Base-by-base conservation (phyloP, 2,888 invertebrate genomes). In the Amphipyra tragopoginis region DNA sequence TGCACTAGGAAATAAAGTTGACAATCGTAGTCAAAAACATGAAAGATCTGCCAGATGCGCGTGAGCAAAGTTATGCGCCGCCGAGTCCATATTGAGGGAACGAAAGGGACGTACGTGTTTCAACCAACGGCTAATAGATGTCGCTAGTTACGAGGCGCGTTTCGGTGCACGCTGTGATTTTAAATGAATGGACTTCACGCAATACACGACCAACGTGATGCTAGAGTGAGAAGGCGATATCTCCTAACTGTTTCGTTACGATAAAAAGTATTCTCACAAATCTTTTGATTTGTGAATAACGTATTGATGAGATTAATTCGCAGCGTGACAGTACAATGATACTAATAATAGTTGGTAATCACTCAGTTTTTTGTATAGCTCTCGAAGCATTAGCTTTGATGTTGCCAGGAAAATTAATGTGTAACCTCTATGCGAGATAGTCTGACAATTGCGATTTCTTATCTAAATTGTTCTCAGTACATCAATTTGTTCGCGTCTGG, bases 11-110 rank as follows among this genome's bases (percentile, higher is more conserved):
- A 14, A 64, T 78, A 89, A 58, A 73, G 85, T 76, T 68, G 54
- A 82, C 67, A 83, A 75, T 85, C 48, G 60, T 14, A 70, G 49
- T 21, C 11, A n/a, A 11, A 52, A 42, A 55, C 5, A 34, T 61
- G 56, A 74, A 77, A 85, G 79, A 72, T 72, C 72, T 57, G 76
- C 64, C 69, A 79, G 86, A 87, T 89, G 90, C 90, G 93, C 91
- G 87, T 87, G 92, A 91, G 90, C 84, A 87, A 88, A 89, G 85
- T 74, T 71, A 79, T 76, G 72, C 70, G 73, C 56, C 45, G 71
- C 52, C 39, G 57, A 69, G 60, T 66, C 65, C 61, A 56, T 65
- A 65, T 57, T 62, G 75, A 72, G 58, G 53, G 59, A 67, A 73
- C 48, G 63, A 78, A 75, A 69, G 84, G 80, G 86, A 87, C 65